Base-by-base conservation (phyloP, 2,113 vertebrate species). In the Callorhinus ursinus region DNA sequence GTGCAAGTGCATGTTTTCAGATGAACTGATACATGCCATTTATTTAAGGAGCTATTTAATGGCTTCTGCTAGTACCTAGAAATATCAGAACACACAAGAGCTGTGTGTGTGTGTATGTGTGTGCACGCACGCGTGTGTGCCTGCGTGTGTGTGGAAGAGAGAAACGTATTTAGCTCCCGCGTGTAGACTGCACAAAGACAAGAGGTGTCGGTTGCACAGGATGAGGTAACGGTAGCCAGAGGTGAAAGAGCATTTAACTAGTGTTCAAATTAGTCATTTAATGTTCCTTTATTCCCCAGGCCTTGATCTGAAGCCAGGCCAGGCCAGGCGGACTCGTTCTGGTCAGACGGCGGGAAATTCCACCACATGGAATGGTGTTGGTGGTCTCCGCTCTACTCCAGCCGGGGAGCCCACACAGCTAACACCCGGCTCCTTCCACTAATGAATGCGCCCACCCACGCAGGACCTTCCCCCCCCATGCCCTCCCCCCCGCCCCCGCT, bases 381-480 rank as follows among this genome's bases (percentile, higher is more conserved):
- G 98, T 99, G 99, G 99, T 99, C 99, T 98, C 97, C 0, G 90
- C 97, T 97, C 96, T 55, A 77, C n/a, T 84, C 95, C 95, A 93
- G 97, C 97, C 96, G 77, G 95, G 97, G 95, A 98, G 98, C 97
- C 96, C 74, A 5, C 98, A 97, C 98, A 98, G 98, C 97, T 93
- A 97, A 98, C 98, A 94, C 95, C 63, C 63, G 92, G 96, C 97
- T 97, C 96, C 39, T 97, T 95, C 96, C 98, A 83, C 98, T 99
- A 99, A 99, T 98, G 98, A 99, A 98, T 98, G 98, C 95, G 98
- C 98, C 99, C 99, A 99, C 99, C 99, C 99, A 99, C 77, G 59
- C 97, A 96, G 98, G 97, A 98, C 96, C 97, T 91, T 63, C 85
- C 84, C 4, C 28, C 31, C 28, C 31, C 69, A 0, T 2, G 49